Percentiles rank a stretch among this genome's conserved stretches.
Evolutionary conservation across 2,797 vertebrate species (phyloP).

Genomic region (Sylvilagus floridanus): DNA sequence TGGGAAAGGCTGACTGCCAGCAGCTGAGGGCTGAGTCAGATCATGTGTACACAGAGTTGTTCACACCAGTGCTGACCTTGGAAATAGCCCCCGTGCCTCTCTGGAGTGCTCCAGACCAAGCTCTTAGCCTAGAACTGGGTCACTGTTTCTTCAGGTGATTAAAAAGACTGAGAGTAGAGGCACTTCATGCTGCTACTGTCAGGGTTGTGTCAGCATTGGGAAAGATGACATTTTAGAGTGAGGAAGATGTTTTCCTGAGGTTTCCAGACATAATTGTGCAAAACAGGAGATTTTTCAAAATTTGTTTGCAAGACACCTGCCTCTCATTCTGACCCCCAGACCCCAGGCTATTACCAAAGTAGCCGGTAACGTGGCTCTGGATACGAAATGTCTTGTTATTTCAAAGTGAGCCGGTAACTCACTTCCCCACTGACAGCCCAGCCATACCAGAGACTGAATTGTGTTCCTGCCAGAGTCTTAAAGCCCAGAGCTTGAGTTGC

Average conservation of each 20-base stretch:
- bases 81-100: slow-evolving; percentile 27
- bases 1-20: slow-evolving; percentile 41
- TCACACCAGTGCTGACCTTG: slow-evolving; percentile 50
- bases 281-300: slow-evolving; percentile 53
- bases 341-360: slow-evolving; percentile 9
- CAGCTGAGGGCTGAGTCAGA: not conserved
- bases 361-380: slow-evolving; percentile 4
- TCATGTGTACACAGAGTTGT: not conserved
- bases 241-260: not conserved
- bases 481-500: slow-evolving; percentile 4
- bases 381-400: slow-evolving; percentile 22
- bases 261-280: slow-evolving; percentile 43
- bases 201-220: slow-evolving; percentile 71
- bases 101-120: slow-evolving; percentile 80
- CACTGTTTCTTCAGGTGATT: slow-evolving; percentile 83
- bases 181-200: slow-evolving; percentile 83
- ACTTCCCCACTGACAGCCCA: slow-evolving; percentile 25
- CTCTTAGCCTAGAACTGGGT: slow-evolving; percentile 81
- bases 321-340: not conserved
- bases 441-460: not conserved
- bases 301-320: slow-evolving; percentile 19
- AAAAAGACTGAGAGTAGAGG: slow-evolving; percentile 80
- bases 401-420: not conserved
- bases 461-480: slow-evolving; percentile 6
- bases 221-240: slow-evolving; percentile 35